phyloP scores from a whole-genome alignment of 2,888 invertebrate species.

The Dryococelus australis region DNA sequence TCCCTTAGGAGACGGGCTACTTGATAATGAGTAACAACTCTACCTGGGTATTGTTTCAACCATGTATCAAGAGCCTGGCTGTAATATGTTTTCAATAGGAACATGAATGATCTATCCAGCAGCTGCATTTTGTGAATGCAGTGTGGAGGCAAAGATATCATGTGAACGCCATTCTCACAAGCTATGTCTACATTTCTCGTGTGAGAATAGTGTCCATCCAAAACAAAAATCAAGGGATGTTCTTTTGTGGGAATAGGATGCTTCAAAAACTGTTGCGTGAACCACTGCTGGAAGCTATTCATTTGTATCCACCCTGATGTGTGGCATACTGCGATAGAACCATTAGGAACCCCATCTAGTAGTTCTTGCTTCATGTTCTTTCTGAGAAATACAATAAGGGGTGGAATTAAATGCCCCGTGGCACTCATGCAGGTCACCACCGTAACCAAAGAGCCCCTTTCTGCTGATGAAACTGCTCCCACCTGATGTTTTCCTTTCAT shows the following conservation, averaged over 20 bases:
- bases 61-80: background rate
- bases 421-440: background rate
- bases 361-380: conserved; percentile 16
- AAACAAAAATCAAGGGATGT: background rate
- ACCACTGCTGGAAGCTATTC: no score
- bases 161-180: background rate
- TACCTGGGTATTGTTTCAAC: background rate
- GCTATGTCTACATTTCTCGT: background rate
- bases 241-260: background rate
- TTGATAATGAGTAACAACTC: background rate
- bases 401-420: background rate
- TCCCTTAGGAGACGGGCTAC: background rate
- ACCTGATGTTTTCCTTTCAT: background rate
- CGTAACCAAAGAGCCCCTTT: background rate
- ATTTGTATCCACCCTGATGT: no score
- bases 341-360: background rate
- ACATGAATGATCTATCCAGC: background rate
- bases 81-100: background rate
- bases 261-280: background rate
- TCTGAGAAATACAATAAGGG: background rate
- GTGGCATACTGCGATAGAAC: background rate
- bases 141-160: no score
- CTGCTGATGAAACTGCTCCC: background rate
- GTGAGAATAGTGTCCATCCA: background rate
- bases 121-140: background rate